phyloP scores from a whole-genome alignment of 2,888 invertebrate species.

The Crossocerus cetratus region DNA sequence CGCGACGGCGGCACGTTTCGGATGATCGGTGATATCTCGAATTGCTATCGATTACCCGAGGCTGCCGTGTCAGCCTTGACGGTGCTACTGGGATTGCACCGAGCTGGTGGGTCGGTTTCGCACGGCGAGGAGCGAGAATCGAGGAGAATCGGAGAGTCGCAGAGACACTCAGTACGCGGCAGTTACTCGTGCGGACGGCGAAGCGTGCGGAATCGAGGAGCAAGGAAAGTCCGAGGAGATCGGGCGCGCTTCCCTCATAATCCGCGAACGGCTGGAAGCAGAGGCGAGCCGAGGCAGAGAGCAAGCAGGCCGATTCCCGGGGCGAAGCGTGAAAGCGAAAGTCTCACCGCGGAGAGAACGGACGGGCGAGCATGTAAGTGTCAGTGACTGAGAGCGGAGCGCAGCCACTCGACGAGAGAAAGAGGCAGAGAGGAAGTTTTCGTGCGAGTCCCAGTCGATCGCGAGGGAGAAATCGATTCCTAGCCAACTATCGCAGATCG shows the following conservation, averaged over 20 bases:
- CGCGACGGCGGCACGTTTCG: conserved; percentile 4
- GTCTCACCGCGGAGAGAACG: conserved; percentile 33
- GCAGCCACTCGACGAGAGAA: conserved; percentile 28
- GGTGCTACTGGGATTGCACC: conserved; percentile 19
- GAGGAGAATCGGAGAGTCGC: conserved; percentile 11
- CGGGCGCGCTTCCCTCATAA: conserved; percentile 20
- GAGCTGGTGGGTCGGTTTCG: conserved; percentile 5
- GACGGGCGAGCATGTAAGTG: conserved; percentile 24
- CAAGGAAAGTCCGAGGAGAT: conserved; percentile 7
- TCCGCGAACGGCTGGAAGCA: conserved; percentile 11
- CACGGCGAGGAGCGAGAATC: conserved; percentile 10
- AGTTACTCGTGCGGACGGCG: neutral
- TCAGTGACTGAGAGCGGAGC: conserved; percentile 14
- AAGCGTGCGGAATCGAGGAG: conserved; percentile 24
- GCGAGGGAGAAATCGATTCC: conserved; percentile 34
- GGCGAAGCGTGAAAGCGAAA: conserved; percentile 54
- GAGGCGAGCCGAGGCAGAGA: neutral
- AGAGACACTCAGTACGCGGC: neutral
- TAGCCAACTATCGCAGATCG: neutral
- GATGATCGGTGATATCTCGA: conserved; percentile 8
- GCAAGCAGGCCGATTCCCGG: conserved; percentile 1
- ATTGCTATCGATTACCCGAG: conserved; percentile 23
- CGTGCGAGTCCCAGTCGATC: neutral
- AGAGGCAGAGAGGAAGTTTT: conserved; percentile 44
- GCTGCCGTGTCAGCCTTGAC: conserved; percentile 21